phyloP scores from a whole-genome alignment of 2,888 invertebrate species.

The Limnephilus marmoratus region DNA sequence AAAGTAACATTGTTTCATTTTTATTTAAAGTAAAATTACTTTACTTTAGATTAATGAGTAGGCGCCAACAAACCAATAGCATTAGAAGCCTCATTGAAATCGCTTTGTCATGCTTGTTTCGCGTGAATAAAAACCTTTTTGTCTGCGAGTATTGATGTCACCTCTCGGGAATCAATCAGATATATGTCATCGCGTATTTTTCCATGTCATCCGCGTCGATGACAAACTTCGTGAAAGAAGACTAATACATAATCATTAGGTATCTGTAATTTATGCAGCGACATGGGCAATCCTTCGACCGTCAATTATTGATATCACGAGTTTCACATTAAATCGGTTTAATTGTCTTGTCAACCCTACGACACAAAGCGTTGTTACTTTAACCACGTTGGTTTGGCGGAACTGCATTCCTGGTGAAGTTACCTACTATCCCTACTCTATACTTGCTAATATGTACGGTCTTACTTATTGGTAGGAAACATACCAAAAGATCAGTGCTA shows the following conservation, averaged over 20 bases:
- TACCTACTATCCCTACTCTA: not conserved
- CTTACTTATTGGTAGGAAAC: not conserved
- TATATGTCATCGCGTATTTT: slow-evolving; percentile 29
- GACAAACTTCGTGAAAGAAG: slow-evolving; percentile 30
- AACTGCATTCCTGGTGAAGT: not conserved
- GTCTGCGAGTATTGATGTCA: slow-evolving; percentile 30
- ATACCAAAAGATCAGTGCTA: not conserved
- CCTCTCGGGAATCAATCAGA: slow-evolving; percentile 30
- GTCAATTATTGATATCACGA: slow-evolving; percentile 41
- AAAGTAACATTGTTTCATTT: too few relatives aligned
- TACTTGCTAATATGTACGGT: not conserved
- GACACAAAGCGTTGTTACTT: not conserved
- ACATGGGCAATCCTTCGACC: slow-evolving; percentile 39
- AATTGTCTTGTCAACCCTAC: slow-evolving; percentile 28
- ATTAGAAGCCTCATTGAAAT: not conserved
- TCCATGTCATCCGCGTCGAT: slow-evolving; percentile 29
- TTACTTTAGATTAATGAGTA: not conserved
- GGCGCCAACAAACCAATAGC: not conserved
- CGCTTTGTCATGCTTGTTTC: not conserved
- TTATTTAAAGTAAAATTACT: not conserved
- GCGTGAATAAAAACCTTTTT: slow-evolving; percentile 11
- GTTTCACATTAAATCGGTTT: slow-evolving; percentile 41
- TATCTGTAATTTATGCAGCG: slow-evolving; percentile 17
- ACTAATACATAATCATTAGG: not conserved
- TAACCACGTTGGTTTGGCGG: not conserved